Evolutionary conservation across 1,140 invertebrate species (phyloP).

Genomic region (Drosophila malerkotliana): DNA sequence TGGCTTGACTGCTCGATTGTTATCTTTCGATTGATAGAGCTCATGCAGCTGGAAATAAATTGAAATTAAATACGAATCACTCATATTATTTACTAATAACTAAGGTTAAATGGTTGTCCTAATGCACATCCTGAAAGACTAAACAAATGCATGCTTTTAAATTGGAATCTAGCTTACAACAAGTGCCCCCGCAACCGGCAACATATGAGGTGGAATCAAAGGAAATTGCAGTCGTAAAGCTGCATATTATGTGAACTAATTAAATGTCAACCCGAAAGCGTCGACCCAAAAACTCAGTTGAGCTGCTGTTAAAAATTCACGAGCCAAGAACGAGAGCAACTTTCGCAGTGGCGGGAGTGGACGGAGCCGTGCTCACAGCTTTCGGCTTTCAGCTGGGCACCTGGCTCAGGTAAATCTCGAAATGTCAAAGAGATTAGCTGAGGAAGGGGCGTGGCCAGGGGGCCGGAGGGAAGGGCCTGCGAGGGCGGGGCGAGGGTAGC

Average conservation of each 20-base stretch:
- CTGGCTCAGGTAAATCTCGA: conserved; percentile 66
- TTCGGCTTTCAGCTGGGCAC: conserved; percentile 31
- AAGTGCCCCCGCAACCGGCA: conserved; percentile 1
- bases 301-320: conserved; percentile 33
- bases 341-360: conserved; percentile 9
- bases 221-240: conserved; percentile 18
- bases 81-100: too few relatives aligned
- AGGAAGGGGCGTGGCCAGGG: conserved; percentile 30
- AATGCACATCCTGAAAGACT: too few relatives aligned
- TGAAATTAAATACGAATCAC: background rate
- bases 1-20: background rate
- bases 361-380: conserved; percentile 19
- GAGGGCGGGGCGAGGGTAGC: background rate
- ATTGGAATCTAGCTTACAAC: background rate
- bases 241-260: conserved; percentile 59
- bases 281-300: conserved; percentile 48
- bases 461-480: background rate
- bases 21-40: background rate
- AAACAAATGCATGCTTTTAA: background rate
- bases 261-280: conserved; percentile 57
- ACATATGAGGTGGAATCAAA: background rate
- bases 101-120: too few relatives aligned
- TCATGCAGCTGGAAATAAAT: background rate
- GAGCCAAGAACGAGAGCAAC: conserved; percentile 6
- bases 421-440: conserved; percentile 67